phyloP scores from a whole-genome alignment of 2,797 vertebrate species.

The Selene dorsalis region DNA sequence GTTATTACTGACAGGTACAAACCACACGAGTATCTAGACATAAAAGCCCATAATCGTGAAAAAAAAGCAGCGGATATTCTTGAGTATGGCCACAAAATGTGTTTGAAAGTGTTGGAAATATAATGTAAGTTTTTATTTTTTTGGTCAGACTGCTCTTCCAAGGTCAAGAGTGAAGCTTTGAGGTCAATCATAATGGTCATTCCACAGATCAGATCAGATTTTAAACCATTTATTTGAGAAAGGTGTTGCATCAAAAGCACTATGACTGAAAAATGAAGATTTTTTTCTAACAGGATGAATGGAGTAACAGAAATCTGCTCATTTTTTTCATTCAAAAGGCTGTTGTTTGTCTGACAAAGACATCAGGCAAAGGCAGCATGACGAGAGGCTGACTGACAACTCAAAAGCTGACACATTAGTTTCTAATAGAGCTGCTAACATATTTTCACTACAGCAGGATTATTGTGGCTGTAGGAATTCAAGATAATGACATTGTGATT shows the following conservation, averaged over 20 bases:
- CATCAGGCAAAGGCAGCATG: conserved; percentile 6
- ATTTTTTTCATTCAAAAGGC: conserved; percentile 1
- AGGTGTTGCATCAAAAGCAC: background rate
- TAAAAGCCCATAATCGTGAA: conserved; percentile 7
- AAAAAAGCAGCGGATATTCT: background rate
- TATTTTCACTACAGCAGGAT: no score
- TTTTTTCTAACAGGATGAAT: background rate
- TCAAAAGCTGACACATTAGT: background rate
- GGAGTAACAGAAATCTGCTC: background rate
- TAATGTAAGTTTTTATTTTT: background rate
- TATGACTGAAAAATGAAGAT: background rate
- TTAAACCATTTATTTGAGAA: background rate
- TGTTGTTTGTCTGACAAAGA: conserved; percentile 5
- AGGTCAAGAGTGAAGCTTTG: conserved; percentile 4
- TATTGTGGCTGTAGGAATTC: no score
- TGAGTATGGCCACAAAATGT: background rate
- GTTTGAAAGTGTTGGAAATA: background rate
- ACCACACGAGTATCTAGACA: conserved; percentile 15
- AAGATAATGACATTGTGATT: no score
- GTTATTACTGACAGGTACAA: conserved; percentile 44
- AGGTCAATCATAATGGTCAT: background rate
- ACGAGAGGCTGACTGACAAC: background rate
- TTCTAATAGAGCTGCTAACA: background rate
- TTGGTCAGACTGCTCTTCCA: background rate
- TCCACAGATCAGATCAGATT: background rate